Base-by-base conservation (phyloP, 1,140 invertebrate species). In the Whitmania pigra region DNA sequence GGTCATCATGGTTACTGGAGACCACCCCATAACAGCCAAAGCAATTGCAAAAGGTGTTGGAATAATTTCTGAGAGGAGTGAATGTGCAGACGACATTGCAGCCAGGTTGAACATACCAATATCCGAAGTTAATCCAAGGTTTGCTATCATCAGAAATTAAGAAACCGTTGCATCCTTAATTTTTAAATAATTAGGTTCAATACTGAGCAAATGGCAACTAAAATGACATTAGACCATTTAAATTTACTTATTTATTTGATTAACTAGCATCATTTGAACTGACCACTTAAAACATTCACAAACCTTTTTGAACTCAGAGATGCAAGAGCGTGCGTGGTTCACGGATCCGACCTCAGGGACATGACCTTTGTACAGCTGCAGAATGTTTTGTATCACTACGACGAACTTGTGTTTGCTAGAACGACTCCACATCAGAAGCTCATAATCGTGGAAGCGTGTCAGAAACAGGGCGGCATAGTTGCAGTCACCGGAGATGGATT, bases 1-100 rank as follows among this genome's bases (percentile, higher is more conserved):
- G 81, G 86, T 88, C 76, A 86, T 88, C 76, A 88, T 88, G 87
- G 86, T 87, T 40, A 88, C 87, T 76, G 87, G 87, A 75, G 96
- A 98, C 86, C 96, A 99, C 85, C 95, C 95, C 71, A 98, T 98
- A 86, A 99, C 96, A 84, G 95, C 96, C 82, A 97, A 98, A 85
- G 95, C 96, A 79, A 99, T 99, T 86, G 96, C 96, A 81, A 96
- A 97, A 86, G 94, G 92, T 74, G 95, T 99, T 75, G 96, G 96
- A 78, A 99, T 99, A 82, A 99, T 99, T 81, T 96, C 93, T 72
- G 93, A 96, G 86, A 85, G 91, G 79, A 94, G 92, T 79, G 91
- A 94, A 83, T 96, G 93, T 67, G 87, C 95, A 75, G 94, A 97
- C 81, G 94, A 97, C 81, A 94, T 98, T 82, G 93, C 94, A 67